A percentile compares a stretch with the other conserved stretches of the same genome.
Evolutionary conservation across 2,888 invertebrate genomes (phyloP).

Genomic region (Acanthosepion pharaonis): DNA sequence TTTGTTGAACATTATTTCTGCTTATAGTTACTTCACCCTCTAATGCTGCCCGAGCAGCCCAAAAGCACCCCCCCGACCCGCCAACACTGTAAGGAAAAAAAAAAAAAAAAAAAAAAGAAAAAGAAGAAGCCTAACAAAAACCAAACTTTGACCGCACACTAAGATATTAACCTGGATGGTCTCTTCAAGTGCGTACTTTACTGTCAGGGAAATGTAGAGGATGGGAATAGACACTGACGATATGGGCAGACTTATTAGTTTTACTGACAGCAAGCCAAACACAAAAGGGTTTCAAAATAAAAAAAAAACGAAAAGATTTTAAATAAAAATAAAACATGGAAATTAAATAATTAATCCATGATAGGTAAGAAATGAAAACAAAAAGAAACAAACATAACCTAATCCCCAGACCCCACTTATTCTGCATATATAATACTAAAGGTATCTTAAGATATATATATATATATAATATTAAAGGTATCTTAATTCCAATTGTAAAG

Average conservation of each 20-base stretch:
- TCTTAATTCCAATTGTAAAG: no score
- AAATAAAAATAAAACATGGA: not conserved
- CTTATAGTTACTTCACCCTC: not conserved
- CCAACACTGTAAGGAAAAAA: not conserved
- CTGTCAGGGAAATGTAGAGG: not conserved
- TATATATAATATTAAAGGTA: no score
- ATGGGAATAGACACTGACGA: not conserved
- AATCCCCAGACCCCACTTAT: no score
- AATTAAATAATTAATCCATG: conserved; percentile 6
- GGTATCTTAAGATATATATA: no score
- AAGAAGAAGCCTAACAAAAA: not conserved
- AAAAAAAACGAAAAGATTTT: not conserved
- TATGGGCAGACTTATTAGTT: not conserved
- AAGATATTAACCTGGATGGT: not conserved
- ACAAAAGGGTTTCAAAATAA: not conserved
- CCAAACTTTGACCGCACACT: not conserved
- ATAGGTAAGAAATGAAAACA: not conserved
- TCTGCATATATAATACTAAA: no score
- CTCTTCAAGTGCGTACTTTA: conserved; percentile 18
- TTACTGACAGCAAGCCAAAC: conserved; percentile 20
- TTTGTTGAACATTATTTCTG: not conserved
- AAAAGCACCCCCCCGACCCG: no score
- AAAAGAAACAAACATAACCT: not conserved
- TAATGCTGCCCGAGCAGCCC: not conserved
- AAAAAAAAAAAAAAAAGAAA: not conserved